Evolutionary conservation across 2,797 vertebrate species (phyloP), one percentile per base, ranked within the genome.

Genomic region (Diceros bicornis): DNA sequence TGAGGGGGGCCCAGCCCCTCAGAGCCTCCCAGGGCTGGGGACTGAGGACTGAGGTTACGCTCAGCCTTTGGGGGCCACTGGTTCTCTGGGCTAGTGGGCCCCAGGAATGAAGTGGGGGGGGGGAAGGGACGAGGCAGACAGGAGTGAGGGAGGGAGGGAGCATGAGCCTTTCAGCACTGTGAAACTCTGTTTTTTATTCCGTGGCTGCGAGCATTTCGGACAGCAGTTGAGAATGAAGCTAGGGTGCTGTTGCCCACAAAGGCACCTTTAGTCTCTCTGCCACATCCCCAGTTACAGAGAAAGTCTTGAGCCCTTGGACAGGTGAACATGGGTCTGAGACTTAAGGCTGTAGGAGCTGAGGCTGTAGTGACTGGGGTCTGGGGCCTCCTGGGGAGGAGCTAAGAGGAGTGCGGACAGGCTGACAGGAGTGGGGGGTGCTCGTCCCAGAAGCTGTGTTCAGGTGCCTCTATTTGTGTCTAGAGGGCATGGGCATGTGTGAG

Each of bases 271-370:
- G 64, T 85, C 61, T 71, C 68, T 94, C 94, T 64, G 23, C n/a
- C 69, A 50, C 29, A 61, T 79, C 61, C 88, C 87, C 88, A 12
- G 0, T 50, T 27, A 37, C 32, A 84, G 83, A 87, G 84, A 72
- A 41, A 52, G 72, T 72, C 27, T 66, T 50, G 77, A 97, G 95
- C 97, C 97, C 96, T 97, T 91, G 89, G 64, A 84, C 34, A 68
- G 50, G 71, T 61, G 62, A 78, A 66, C 23, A 0, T 7, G 88
- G 78, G 74, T 75, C 37, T 32, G 74, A 87, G 94, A 55, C 52
- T 82, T 75, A 69, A 79, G 96, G 89, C 92, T 44, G n/a, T 18
- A 9, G 57, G 34, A 4, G 9, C 64, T 9, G 34, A 92, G 62
- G 71, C 85, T 94, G 57, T 37, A 61, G 85, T 47, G 86, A 27